Evolutionary conservation across 2,113 vertebrate species (phyloP).

Genomic region (Redunca redunca): DNA sequence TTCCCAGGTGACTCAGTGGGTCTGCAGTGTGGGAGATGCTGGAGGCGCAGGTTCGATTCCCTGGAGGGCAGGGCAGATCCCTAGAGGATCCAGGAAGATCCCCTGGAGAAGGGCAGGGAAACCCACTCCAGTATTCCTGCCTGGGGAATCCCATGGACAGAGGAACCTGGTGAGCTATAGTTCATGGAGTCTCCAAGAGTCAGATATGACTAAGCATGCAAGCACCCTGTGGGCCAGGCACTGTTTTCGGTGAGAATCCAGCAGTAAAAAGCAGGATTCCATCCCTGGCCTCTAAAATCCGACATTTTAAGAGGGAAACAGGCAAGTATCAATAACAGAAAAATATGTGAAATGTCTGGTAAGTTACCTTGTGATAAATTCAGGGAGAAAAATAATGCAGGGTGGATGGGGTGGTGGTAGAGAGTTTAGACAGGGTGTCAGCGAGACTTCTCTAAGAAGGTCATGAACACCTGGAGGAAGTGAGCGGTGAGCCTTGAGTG

Average conservation of each 20-base stretch:
- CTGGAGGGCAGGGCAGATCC: background rate
- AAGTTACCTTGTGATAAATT: background rate
- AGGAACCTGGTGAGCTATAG: background rate
- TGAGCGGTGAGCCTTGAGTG: rapidly evolving
- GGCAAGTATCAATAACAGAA: background rate
- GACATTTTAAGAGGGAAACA: background rate
- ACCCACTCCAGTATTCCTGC: background rate
- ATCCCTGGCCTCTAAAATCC: background rate
- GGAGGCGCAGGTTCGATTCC: background rate
- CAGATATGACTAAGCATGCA: background rate
- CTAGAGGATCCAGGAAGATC: background rate
- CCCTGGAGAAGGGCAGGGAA: background rate
- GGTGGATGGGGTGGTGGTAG: background rate
- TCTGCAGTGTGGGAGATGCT: background rate
- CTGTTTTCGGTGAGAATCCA: background rate
- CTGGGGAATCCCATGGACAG: background rate
- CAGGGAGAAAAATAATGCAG: background rate
- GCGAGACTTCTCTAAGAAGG: background rate
- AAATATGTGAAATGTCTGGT: background rate
- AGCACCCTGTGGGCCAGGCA: background rate
- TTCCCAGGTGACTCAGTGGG: background rate
- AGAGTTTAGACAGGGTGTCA: background rate
- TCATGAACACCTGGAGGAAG: rapidly evolving
- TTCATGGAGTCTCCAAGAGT: background rate
- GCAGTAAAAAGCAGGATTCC: background rate